Evolutionary conservation across 2,113 vertebrate species (phyloP).

Genomic region (Centrocercus urophasianus): DNA sequence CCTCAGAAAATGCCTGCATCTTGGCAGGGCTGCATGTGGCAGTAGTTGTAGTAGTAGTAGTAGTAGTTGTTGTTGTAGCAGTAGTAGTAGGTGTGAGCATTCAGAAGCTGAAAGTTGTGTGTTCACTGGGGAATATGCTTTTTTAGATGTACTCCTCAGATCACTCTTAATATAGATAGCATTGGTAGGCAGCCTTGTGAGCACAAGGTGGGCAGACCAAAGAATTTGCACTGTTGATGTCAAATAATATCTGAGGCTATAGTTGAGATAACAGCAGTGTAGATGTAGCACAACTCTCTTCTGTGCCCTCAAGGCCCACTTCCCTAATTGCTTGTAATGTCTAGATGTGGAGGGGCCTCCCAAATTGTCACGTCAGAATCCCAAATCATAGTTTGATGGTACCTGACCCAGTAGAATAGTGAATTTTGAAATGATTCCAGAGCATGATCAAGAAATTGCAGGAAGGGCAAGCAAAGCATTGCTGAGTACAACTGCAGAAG

Average conservation of each 20-base stretch:
- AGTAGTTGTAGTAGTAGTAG: no score
- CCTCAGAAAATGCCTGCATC: neutral
- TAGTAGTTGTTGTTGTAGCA: no score
- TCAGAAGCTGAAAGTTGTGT: neutral
- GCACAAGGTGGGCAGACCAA: neutral
- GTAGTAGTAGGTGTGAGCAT: neutral
- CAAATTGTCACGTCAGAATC: neutral
- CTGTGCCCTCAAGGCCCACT: neutral
- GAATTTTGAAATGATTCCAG: neutral
- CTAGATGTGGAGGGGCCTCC: neutral
- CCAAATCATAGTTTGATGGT: neutral
- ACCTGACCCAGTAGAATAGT: neutral
- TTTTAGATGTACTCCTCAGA: neutral
- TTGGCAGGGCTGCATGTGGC: rapidly evolving
- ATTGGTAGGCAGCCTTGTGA: neutral
- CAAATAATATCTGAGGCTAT: rapidly evolving
- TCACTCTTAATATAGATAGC: rapidly evolving
- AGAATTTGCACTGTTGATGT: neutral
- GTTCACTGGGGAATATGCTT: rapidly evolving
- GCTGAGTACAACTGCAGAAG: neutral
- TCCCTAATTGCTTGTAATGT: neutral
- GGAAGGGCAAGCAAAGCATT: neutral
- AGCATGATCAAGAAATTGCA: neutral
- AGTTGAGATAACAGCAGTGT: neutral
- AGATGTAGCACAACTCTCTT: neutral